Percentiles rank a stretch among this genome's conserved stretches.
Conservation (phyloP, 2,888 invertebrate genomes). For the Cantharis flavilabris region DNA sequence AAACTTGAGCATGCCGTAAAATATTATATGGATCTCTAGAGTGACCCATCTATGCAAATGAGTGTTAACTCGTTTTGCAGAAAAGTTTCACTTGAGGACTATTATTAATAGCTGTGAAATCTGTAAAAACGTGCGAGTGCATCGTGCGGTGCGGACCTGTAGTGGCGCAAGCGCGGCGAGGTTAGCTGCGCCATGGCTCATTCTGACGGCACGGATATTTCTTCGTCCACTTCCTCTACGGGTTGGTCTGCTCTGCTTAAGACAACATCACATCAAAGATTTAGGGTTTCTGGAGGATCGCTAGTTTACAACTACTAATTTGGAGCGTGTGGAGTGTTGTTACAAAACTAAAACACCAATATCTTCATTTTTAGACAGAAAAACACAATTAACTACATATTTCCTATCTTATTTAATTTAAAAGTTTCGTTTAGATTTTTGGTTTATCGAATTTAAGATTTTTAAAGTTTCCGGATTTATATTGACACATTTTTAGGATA, state of each 20-base stretch:
- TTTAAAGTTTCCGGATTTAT: background rate
- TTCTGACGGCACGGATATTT: slow-evolving; percentile 47
- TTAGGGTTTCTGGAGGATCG: slow-evolving; percentile 42
- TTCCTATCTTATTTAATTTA: background rate
- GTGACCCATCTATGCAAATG: slow-evolving; percentile 17
- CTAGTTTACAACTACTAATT: slow-evolving; percentile 21
- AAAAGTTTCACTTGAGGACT: slow-evolving; percentile 17
- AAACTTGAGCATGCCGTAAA: slow-evolving; percentile 34
- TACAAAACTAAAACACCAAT: slow-evolving; percentile 26
- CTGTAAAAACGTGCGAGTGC: slow-evolving; percentile 34
- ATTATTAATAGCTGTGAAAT: slow-evolving; percentile 22
- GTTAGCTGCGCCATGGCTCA: slow-evolving; percentile 57
- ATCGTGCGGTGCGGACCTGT: slow-evolving; percentile 52
- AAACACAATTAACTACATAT: background rate
- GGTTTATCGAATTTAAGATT: background rate
- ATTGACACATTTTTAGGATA: background rate
- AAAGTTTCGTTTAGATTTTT: background rate
- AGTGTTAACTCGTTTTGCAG: slow-evolving; percentile 13
- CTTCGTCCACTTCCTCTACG: slow-evolving; percentile 39
- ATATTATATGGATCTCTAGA: slow-evolving; percentile 11
- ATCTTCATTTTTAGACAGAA: background rate
- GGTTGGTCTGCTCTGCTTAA: slow-evolving; percentile 44
- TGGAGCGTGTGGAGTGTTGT: slow-evolving; percentile 11
- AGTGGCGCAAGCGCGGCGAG: slow-evolving; percentile 57
- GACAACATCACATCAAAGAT: slow-evolving; percentile 47